phyloP scores from a whole-genome alignment of 64 coral and sea anemone genomes.

The Stylophora pistillata region DNA sequence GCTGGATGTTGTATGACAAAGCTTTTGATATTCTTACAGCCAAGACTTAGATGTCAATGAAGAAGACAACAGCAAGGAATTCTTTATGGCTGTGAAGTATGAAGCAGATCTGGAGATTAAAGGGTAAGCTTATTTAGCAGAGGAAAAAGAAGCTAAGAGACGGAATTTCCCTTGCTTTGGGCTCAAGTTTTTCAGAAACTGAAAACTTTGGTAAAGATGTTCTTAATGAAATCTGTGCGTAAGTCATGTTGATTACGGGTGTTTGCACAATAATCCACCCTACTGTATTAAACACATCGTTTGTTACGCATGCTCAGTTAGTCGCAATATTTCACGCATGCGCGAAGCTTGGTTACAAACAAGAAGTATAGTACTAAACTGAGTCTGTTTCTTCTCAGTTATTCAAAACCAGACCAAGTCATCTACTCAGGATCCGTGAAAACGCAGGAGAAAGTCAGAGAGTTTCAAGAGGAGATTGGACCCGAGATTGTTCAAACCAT shows the following conservation, averaged over 20 bases:
- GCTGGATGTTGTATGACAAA: background rate
- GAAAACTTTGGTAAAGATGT: too few species aligned
- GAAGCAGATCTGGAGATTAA: constrained; percentile 22
- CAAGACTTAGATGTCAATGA: constrained; percentile 8
- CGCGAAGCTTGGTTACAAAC: background rate
- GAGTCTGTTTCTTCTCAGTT: background rate
- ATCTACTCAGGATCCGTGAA: constrained; percentile 18
- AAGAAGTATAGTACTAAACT: background rate
- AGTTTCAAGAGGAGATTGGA: constrained; percentile 47
- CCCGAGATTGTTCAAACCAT: constrained; percentile 52
- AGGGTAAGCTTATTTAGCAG: background rate
- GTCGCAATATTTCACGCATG: background rate
- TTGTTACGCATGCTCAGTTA: too few species aligned
- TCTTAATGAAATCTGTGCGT: too few species aligned
- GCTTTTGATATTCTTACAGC: background rate
- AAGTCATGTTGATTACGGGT: too few species aligned
- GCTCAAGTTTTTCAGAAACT: too few species aligned
- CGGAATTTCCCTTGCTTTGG: too few species aligned
- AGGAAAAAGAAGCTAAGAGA: too few species aligned
- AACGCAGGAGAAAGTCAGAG: background rate
- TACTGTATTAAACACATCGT: too few species aligned
- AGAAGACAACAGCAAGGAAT: constrained; percentile 22
- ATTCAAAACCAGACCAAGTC: constrained; percentile 29
- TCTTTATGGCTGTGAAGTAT: constrained; percentile 23
- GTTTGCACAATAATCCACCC: too few species aligned